Base-by-base conservation (phyloP, 2,797 vertebrate species). In the Epinephelus awoara region DNA sequence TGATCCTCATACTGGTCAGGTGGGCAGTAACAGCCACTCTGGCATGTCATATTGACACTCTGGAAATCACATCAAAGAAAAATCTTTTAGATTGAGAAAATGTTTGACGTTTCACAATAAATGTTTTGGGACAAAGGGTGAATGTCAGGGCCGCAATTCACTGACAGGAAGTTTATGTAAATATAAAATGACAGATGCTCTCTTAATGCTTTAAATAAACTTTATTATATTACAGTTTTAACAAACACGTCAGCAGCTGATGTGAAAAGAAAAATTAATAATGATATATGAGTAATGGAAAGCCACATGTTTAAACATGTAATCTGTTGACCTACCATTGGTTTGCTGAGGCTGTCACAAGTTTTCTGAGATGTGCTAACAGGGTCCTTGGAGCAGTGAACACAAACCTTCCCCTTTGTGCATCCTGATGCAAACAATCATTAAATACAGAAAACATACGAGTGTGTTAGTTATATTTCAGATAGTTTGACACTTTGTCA, bases 21-120 rank as follows among this genome's bases (percentile, higher is more conserved):
- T 1, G 96, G 95, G 83, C 97, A 97, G 81, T 94, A 96, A 85
- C 96, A 97, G 66, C 96, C 96, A 58, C 91, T 96, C 65, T 79
- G 87, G 88, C 96, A 97, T 67, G 69, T 78, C 70, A 54, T 3
- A 40, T 4, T 56, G 14, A 47, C 14, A 29, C 2, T 63, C 95
- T 95, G 80, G 25, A 66, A 68, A 84, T 11, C n/a, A 47, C 52
- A 79, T 1, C 15, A 46, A 61, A 29, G 27, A 1, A 38, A 38
- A n/a, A 17, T 17, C 1, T 42, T 15, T 67, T 40, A 54, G 2
- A 6, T 74, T 29, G 34, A 52, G 42, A 9, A 47, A n/a, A 29
- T 8, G 0, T 3, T 38, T 23, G 3, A 57, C 15, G 3, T 0
- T 50, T 63, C 15, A 51, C 11, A 56, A 71, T n/a, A 12, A 66